Conservation (phyloP, 2,888 invertebrate genomes). For the Rhyacophila evoluta region DNA sequence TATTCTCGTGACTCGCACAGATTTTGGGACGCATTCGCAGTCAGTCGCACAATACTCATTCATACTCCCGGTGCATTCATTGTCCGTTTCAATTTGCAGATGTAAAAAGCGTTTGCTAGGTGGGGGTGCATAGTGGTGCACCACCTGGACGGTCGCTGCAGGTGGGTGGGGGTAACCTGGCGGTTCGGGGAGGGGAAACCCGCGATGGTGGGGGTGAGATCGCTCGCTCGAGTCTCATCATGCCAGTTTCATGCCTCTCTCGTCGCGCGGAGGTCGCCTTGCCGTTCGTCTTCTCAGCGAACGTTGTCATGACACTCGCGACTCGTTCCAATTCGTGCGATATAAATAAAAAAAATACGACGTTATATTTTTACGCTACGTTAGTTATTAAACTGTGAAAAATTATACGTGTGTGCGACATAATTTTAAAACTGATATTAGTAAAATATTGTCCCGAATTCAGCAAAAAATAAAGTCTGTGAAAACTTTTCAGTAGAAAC, state of each 20-base stretch:
- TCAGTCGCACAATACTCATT: background rate
- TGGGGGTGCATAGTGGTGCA: constrained; percentile 17
- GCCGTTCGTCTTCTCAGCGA: constrained; percentile 27
- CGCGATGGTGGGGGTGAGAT: constrained; percentile 42
- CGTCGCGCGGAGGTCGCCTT: constrained; percentile 13
- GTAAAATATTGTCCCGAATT: too few relatives aligned
- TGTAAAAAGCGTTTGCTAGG: background rate
- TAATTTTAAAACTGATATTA: too few relatives aligned
- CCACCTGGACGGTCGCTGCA: constrained; percentile 27
- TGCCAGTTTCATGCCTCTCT: constrained; percentile 38
- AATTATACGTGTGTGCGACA: too few relatives aligned
- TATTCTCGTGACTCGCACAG: background rate
- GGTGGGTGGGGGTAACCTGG: constrained; percentile 47
- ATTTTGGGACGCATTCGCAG: background rate
- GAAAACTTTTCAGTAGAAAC: too few relatives aligned
- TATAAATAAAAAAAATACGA: background rate
- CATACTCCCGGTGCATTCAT: background rate
- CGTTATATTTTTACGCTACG: background rate
- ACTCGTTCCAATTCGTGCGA: background rate
- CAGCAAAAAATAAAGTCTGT: too few relatives aligned
- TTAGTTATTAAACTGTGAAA: background rate
- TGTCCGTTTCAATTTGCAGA: background rate
- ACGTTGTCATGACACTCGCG: background rate
- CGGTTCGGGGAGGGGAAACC: background rate
- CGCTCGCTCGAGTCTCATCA: constrained; percentile 40